These are phyloP conservation scores for Kradibia gibbosae DNA, from an alignment of 1,140 invertebrate genomes.

Conservation along the genomic window DNA sequence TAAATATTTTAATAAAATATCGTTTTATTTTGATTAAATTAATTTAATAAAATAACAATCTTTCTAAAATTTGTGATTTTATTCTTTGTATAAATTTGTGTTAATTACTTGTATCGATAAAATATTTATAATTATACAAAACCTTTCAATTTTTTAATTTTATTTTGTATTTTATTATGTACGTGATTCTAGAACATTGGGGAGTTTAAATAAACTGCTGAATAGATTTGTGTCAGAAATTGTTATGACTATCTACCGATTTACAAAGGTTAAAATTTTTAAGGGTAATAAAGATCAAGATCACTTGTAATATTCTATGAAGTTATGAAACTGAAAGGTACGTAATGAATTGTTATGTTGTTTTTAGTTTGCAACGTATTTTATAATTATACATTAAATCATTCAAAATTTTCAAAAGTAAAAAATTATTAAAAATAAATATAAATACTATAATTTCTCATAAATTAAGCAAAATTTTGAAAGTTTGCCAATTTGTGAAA, in stretches of 20 bases:
- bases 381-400: background rate
- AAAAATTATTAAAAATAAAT: background rate
- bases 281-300: constrained; percentile 7
- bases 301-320: constrained; percentile 19
- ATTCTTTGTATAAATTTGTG: background rate
- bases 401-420: background rate
- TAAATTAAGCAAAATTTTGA: too few species aligned
- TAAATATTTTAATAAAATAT: background rate
- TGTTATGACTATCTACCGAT: constrained; percentile 29
- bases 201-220: background rate
- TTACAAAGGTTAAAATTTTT: constrained; percentile 35
- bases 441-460: too few species aligned
- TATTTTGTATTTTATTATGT: constrained; percentile 7
- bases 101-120: background rate
- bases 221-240: constrained; percentile 32
- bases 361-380: background rate
- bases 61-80: background rate
- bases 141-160: constrained; percentile 11
- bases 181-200: background rate
- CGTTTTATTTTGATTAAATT: background rate
- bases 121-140: constrained; percentile 24
- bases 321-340: constrained; percentile 11
- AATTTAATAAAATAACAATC: too few species aligned
- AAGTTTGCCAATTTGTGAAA: too few species aligned
- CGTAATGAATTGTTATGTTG: background rate